Base-by-base conservation (phyloP, 2,888 invertebrate genomes). In the Syrista parreyssii region DNA sequence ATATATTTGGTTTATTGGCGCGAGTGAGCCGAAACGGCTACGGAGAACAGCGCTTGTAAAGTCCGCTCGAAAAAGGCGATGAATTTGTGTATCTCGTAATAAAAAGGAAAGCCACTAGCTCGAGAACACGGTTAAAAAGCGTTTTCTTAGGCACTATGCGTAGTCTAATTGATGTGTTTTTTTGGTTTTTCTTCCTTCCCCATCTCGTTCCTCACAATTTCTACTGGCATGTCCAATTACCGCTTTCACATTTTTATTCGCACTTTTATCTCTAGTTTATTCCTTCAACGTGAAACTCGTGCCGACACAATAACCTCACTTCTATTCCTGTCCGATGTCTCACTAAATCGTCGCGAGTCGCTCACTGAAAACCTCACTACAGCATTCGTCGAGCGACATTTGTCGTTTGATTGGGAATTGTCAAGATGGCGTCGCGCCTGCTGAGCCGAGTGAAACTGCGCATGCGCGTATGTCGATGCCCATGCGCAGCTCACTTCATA, bases 71-170 rank as follows among this genome's bases (percentile, higher is more conserved):
- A 55, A 55, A 55, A 55, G 40, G 40, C 40, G 40, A 55, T 23
- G 40, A 55, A 55, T 55, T 55, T 55, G 40, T 55, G 40, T 55
- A 55, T 55, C 40, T 55, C 40, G 40, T 55, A 55, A 55, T 55
- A 55, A 55, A 55, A 55, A 55, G 15, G 40, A 55, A 55, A 55
- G 40, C 40, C 40, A 55, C 40, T 55, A 73, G 73, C 73, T 73
- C 68, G 68, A 74, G 69, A 76, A 76, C 68, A 73, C 73, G 68
- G 76, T 68, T 76, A 73, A 76, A 74, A 76, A 73, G 73, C 40
- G 40, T 55, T 55, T 55, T 75, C 73, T 82, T 81, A 82, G 82
- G 82, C 82, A 82, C 82, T 81, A 81, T 79, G 76, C 77, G 74
- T 82, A 81, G 78, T 78, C 76, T 73, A 76, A 82, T 78, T 73